Conservation (phyloP, 2,888 invertebrate genomes). For the Pycnomerus fuliginosus region DNA sequence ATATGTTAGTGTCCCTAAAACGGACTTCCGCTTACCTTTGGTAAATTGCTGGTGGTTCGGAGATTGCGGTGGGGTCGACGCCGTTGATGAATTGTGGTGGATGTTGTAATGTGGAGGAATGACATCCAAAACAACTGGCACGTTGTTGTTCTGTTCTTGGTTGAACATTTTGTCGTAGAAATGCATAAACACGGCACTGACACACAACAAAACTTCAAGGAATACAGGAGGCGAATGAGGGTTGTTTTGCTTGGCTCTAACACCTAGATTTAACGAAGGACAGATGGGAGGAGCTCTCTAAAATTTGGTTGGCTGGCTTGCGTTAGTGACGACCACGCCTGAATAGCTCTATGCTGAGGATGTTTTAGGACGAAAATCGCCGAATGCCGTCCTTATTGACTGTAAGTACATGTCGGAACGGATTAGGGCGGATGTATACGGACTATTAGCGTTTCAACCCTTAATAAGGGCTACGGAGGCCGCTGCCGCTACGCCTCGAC, state of each 20-base stretch:
- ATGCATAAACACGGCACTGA: slow-evolving; percentile 27
- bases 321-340: slow-evolving; percentile 46
- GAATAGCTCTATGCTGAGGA: slow-evolving; percentile 26
- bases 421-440: slow-evolving; percentile 46
- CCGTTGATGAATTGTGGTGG: slow-evolving; percentile 47
- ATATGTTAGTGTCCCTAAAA: background rate
- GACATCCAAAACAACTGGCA: slow-evolving; percentile 61
- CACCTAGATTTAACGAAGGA: slow-evolving; percentile 20
- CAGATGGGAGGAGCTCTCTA: slow-evolving; percentile 33
- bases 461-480: slow-evolving; percentile 27
- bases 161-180: slow-evolving; percentile 34
- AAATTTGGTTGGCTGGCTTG: slow-evolving; percentile 44
- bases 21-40: slow-evolving; percentile 37
- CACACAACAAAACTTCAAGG: background rate
- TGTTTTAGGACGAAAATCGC: slow-evolving; percentile 36
- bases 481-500: slow-evolving; percentile 27
- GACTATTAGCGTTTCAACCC: slow-evolving; percentile 42
- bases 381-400: slow-evolving; percentile 45
- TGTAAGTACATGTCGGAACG: slow-evolving; percentile 50
- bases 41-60: slow-evolving; percentile 49
- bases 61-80: slow-evolving; percentile 55
- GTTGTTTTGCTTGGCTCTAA: background rate
- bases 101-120: slow-evolving; percentile 58
- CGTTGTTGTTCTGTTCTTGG: slow-evolving; percentile 14
- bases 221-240: slow-evolving; percentile 1